phyloP scores from a whole-genome alignment of 2,797 vertebrate species.

The Aselliscus stoliczkanus region DNA sequence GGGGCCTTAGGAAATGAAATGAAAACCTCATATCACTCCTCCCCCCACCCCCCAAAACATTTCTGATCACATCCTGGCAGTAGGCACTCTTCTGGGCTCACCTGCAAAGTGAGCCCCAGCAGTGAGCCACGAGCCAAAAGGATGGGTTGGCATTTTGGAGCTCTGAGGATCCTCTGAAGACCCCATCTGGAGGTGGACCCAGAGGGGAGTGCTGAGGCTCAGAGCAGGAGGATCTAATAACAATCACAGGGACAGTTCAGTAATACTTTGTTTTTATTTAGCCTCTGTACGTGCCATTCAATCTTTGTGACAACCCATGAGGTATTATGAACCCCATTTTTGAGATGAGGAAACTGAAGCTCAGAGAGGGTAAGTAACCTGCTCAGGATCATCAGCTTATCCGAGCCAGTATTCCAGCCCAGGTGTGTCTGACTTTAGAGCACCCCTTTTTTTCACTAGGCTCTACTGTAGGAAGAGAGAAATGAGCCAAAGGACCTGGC shows the following conservation, averaged over 20 bases:
- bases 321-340: not conserved
- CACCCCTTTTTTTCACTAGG: not conserved
- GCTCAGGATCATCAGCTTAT: not conserved
- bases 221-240: not conserved
- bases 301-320: not conserved
- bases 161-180: not conserved
- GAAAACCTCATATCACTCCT: not conserved
- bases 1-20: not conserved
- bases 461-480: not conserved
- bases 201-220: not conserved
- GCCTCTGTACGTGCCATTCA: not conserved
- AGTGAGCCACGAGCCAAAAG: not conserved
- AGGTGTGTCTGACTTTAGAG: not conserved
- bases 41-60: fast-evolving
- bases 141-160: not conserved
- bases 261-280: not conserved
- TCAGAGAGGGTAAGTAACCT: not conserved
- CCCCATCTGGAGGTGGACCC: not conserved
- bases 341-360: not conserved
- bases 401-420: not conserved
- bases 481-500: not conserved
- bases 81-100: not conserved
- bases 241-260: not conserved
- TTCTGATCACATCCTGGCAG: not conserved
- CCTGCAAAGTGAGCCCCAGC: not conserved